Base-by-base conservation (phyloP, 2,888 invertebrate species). In the Apantesis nais region DNA sequence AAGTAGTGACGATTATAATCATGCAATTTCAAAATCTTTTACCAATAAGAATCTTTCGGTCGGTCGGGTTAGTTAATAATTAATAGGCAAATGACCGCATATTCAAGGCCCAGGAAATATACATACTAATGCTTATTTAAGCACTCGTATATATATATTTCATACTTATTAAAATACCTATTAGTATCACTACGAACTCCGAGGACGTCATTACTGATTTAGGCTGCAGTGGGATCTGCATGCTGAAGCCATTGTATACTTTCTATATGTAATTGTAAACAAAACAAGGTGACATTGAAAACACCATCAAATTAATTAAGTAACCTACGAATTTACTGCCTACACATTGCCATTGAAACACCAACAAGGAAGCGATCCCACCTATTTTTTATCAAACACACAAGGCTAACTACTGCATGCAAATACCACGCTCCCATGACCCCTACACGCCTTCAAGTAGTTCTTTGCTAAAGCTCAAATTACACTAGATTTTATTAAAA, bases 361-460 rank as follows among this genome's bases (percentile, higher is more conserved):
- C 78, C 80, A 78, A 83, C 83, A 77, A 87, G 87, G 85, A 87
- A 87, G 83, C 83, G 80, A 80, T 83, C 80, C 79, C 84, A 85
- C 83, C 68, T 78, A 68, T 80, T 86, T 87, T 86, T 86, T 86
- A 83, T 83, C 76, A 80, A 72, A 79, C 76, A 72, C 55, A 80
- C 88, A 87, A 87, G 88, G 87, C 81, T 81, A 86, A 83, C 85
- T 71, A 78, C 75, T 79, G 74, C 74, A 75, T 44, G 66, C 73
- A 72, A 65, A 74, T 75, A 78, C 86, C 82, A 85, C 73, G 71
- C 68, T 75, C 73, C 72, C 69, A 67, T 68, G 82, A 81, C 79
- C 80, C 73, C 52, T 62, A 25, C 9, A 22, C 16, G 55, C 69
- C 65, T 71, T 55, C 25, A 69, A 73, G 37, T 68, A 68, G 55